Conservation (phyloP, 2,113 vertebrate genomes). For the Eurystomus gularis region DNA sequence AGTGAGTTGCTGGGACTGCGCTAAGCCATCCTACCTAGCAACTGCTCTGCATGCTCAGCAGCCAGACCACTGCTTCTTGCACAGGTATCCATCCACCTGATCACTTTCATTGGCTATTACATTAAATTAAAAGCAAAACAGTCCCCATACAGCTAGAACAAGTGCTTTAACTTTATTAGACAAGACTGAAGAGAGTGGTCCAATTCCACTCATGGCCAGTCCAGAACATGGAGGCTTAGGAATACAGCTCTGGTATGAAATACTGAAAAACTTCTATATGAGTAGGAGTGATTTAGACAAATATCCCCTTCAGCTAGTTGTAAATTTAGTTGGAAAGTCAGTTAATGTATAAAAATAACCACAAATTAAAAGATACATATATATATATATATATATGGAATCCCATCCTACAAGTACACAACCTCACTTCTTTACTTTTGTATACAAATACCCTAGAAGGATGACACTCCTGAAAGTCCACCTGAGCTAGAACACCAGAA, state of each 20-base stretch:
- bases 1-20: fast-evolving
- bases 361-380: neutral
- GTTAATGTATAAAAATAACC: neutral
- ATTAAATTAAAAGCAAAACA: neutral
- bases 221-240: neutral
- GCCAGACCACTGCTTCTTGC: neutral
- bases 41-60: neutral
- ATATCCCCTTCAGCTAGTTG: neutral
- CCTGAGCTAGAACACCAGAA: neutral
- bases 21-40: neutral
- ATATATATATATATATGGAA: neutral
- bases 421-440: neutral
- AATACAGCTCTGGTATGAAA: neutral
- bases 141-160: neutral
- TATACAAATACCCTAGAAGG: neutral
- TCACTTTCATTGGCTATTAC: neutral
- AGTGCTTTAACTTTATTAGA: neutral
- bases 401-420: neutral
- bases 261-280: neutral
- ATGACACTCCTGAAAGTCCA: neutral
- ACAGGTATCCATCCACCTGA: neutral
- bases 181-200: neutral
- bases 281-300: neutral
- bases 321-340: neutral
- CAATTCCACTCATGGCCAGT: neutral